Evolutionary conservation across 2,888 invertebrate species (phyloP).

Genomic region (Halictus ligatus): DNA sequence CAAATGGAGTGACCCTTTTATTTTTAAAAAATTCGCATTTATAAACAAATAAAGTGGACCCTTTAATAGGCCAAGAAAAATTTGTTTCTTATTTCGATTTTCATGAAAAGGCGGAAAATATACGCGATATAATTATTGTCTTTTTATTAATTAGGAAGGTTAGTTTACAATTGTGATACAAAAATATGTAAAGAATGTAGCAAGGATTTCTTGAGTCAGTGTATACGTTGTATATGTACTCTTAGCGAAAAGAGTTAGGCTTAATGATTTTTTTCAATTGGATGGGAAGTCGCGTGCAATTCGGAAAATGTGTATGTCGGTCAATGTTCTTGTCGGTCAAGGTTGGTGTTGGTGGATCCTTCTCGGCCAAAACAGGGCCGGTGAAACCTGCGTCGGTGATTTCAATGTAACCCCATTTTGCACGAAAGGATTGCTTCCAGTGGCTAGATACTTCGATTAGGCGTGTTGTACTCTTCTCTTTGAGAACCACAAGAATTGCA

Average conservation of each 20-base stretch:
- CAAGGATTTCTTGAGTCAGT: background rate
- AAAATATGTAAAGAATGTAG: background rate
- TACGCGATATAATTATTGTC: background rate
- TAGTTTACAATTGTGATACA: background rate
- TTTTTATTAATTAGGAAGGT: background rate
- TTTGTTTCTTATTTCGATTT: background rate
- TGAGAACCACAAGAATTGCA: background rate
- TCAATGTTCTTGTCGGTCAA: background rate
- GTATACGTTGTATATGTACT: background rate
- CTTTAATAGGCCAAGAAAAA: background rate
- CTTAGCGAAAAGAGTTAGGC: background rate
- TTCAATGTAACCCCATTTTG: constrained; percentile 7
- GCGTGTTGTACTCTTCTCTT: background rate
- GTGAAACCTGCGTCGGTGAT: background rate
- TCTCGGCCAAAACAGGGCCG: background rate
- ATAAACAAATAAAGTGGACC: background rate
- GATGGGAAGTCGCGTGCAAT: background rate
- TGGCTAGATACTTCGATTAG: background rate
- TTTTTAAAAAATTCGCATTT: background rate
- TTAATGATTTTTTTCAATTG: background rate
- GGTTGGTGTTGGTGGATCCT: background rate
- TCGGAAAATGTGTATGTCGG: background rate
- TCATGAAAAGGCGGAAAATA: no score
- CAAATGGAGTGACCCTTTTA: no score
- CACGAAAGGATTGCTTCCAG: background rate